Evolutionary conservation across 1,140 invertebrate genomes (phyloP).

Genomic region (Kradibia gibbosae): DNA sequence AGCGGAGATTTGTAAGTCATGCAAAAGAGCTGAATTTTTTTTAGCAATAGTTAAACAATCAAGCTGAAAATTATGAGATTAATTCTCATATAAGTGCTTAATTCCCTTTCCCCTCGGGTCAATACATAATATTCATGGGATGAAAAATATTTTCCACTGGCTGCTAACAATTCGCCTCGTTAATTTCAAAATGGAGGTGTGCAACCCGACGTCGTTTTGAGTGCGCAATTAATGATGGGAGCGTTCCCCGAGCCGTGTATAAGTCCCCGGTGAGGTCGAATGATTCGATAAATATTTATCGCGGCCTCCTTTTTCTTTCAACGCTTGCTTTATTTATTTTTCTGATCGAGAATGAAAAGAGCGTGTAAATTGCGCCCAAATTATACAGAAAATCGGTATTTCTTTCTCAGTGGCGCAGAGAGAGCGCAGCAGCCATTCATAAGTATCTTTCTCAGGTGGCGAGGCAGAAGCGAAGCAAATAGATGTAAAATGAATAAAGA

Average conservation of each 20-base stretch:
- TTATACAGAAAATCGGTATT: conserved; percentile 14
- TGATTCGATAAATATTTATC: conserved; percentile 49
- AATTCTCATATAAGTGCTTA: not conserved
- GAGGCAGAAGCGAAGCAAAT: not conserved
- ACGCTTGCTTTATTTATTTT: too few relatives aligned
- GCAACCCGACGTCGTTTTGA: not conserved
- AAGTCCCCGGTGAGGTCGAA: not conserved
- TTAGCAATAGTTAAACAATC: not conserved
- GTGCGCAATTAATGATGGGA: conserved; percentile 29
- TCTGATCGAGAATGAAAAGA: not conserved
- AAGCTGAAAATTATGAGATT: not conserved
- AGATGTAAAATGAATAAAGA: not conserved
- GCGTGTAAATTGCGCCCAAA: conserved; percentile 24
- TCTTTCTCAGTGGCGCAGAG: not conserved
- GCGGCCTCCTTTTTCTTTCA: conserved; percentile 15
- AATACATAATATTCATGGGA: conserved; percentile 7
- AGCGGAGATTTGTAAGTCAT: not conserved
- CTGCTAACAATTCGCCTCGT: conserved; percentile 23
- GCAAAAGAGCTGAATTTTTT: not conserved
- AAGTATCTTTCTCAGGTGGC: conserved; percentile 43
- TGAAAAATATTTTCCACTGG: conserved; percentile 42
- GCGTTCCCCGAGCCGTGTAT: not conserved
- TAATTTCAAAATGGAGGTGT: conserved; percentile 29
- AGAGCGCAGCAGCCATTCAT: not conserved
- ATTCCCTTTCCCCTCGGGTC: not conserved